Evolutionary conservation across 2,113 vertebrate species (phyloP).

Genomic region (Chrysemys picta): DNA sequence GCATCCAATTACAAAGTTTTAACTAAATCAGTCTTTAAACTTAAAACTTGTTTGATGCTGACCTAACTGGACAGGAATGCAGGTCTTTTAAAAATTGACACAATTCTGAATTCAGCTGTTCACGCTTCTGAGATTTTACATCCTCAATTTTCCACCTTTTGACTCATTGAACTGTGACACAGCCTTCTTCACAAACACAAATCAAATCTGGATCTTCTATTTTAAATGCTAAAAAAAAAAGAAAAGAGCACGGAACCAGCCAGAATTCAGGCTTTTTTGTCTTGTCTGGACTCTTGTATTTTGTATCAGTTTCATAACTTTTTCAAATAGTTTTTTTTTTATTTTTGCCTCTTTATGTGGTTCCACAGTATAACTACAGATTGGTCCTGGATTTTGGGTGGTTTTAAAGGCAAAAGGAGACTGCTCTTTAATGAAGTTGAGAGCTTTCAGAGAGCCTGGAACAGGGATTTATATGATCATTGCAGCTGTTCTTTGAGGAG

Average conservation of each 20-base stretch:
- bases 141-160: neutral
- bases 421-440: neutral
- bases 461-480: neutral
- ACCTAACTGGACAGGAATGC: accelerated
- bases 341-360: neutral
- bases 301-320: neutral
- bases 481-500: neutral
- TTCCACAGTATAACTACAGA: no score
- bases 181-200: neutral
- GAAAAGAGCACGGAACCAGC: neutral
- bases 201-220: neutral
- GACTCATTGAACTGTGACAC: neutral
- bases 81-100: neutral
- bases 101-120: neutral
- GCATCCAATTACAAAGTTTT: neutral
- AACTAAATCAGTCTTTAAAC: accelerated
- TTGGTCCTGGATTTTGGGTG: neutral
- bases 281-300: neutral
- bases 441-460: neutral
- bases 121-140: neutral
- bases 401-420: neutral
- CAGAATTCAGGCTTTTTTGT: neutral
- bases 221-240: neutral
- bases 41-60: neutral
- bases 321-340: neutral